A percentile compares a stretch with the other conserved stretches of the same genome.
phyloP scores from a whole-genome alignment of 2,113 vertebrate species.

The Python bivittatus region DNA sequence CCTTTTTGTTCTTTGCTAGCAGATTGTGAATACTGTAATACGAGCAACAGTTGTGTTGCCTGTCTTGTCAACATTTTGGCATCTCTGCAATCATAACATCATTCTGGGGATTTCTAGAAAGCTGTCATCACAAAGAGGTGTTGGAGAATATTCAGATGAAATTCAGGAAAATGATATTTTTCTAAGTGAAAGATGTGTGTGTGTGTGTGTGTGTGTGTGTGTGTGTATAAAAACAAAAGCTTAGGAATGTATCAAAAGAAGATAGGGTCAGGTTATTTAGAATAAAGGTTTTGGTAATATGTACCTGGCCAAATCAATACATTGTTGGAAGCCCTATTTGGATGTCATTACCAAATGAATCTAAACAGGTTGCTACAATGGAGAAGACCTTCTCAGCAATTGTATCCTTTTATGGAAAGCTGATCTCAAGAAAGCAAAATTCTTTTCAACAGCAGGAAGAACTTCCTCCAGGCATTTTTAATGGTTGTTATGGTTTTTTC shows the following conservation, averaged over 20 bases:
- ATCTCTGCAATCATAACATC: background rate
- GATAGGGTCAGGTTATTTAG: background rate
- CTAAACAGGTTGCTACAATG: background rate
- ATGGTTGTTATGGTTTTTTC: background rate
- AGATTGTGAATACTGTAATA: background rate
- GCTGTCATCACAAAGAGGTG: background rate
- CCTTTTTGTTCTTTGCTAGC: background rate
- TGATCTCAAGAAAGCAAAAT: background rate
- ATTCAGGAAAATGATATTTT: background rate
- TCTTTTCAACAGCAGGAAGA: background rate
- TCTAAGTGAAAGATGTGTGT: background rate
- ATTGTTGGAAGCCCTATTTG: background rate
- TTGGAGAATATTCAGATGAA: background rate
- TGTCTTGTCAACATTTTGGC: background rate
- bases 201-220: background rate
- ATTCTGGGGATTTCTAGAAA: background rate
- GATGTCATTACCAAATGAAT: background rate
- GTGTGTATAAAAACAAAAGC: background rate
- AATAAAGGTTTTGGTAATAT: background rate
- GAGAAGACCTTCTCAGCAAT: background rate
- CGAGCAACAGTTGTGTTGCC: background rate
- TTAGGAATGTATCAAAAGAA: background rate
- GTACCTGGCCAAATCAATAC: background rate
- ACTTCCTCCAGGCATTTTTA: background rate
- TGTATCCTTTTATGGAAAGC: background rate